Evolutionary conservation across 2,888 invertebrate genomes (phyloP).

Genomic region (Adela reaumurella): DNA sequence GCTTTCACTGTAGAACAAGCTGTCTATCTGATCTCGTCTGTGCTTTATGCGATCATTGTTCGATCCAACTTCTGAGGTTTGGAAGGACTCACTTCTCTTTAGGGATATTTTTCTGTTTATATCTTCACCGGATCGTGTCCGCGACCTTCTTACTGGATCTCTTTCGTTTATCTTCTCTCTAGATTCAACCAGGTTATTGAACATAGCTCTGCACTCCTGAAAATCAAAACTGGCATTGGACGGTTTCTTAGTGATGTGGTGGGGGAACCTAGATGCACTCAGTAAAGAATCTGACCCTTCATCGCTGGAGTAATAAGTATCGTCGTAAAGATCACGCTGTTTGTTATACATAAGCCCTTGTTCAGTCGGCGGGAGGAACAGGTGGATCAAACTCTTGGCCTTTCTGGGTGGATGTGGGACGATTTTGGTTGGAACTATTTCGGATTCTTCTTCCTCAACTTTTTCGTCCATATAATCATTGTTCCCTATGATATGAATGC

Average conservation of each 20-base stretch:
- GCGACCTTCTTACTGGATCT: conserved; percentile 27
- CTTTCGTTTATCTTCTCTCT: conserved; percentile 30
- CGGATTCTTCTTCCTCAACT: conserved; percentile 56
- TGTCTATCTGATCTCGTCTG: conserved; percentile 54
- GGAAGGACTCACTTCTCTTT: conserved; percentile 49
- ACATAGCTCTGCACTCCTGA: conserved; percentile 53
- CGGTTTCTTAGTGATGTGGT: conserved; percentile 28
- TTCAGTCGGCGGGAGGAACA: conserved; percentile 62
- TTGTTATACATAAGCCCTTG: conserved; percentile 53
- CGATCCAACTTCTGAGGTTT: conserved; percentile 40
- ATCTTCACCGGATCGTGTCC: conserved; percentile 35
- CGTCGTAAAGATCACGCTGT: conserved; percentile 53
- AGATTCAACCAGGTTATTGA: conserved; percentile 55
- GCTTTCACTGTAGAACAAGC: conserved; percentile 53
- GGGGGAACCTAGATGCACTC: conserved; percentile 57
- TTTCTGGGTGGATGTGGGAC: conserved; percentile 79
- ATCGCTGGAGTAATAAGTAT: conserved; percentile 58
- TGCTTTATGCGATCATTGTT: conserved; percentile 16
- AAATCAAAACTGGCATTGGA: conserved; percentile 40
- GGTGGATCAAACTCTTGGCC: conserved; percentile 66
- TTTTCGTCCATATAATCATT: conserved; percentile 47
- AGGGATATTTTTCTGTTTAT: conserved; percentile 30
- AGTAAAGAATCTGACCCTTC: conserved; percentile 69
- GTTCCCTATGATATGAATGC: conserved; percentile 44
- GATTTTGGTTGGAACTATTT: conserved; percentile 74